These are phyloP conservation scores for Dicycla oo DNA, from an alignment of 2,888 invertebrate species.

Conservation along the genomic window DNA sequence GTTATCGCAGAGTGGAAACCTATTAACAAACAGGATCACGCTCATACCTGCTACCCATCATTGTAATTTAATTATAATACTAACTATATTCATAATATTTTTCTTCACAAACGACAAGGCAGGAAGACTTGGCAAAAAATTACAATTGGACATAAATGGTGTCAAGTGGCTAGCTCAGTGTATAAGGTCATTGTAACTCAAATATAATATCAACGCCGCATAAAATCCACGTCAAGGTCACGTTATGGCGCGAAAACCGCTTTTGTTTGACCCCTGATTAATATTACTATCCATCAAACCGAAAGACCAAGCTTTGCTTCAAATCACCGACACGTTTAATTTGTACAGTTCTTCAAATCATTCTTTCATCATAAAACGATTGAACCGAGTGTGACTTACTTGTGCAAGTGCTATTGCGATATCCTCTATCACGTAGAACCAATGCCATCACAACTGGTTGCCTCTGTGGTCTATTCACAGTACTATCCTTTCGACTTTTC, in stretches of 20 bases:
- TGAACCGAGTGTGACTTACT: conserved; percentile 49
- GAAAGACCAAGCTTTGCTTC: conserved; percentile 38
- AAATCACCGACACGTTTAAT: conserved; percentile 32
- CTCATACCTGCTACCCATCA: background rate
- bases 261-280: conserved; percentile 45
- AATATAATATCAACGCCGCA: conserved; percentile 35
- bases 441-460: conserved; percentile 2
- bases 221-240: conserved; percentile 48
- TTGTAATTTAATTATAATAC: background rate
- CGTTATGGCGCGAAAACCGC: conserved; percentile 40
- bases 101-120: background rate
- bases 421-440: conserved; percentile 2
- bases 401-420: conserved; percentile 46
- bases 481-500: background rate
- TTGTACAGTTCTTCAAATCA: conserved; percentile 48
- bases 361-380: conserved; percentile 48
- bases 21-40: background rate
- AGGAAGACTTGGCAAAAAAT: conserved; percentile 1
- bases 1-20: background rate
- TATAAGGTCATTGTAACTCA: conserved; percentile 54
- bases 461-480: background rate
- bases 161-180: conserved; percentile 34
- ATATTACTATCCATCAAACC: conserved; percentile 36
- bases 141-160: conserved; percentile 29
- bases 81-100: background rate